Base-by-base conservation (phyloP, 2,888 invertebrate genomes). In the Tupiocoris notatus region DNA sequence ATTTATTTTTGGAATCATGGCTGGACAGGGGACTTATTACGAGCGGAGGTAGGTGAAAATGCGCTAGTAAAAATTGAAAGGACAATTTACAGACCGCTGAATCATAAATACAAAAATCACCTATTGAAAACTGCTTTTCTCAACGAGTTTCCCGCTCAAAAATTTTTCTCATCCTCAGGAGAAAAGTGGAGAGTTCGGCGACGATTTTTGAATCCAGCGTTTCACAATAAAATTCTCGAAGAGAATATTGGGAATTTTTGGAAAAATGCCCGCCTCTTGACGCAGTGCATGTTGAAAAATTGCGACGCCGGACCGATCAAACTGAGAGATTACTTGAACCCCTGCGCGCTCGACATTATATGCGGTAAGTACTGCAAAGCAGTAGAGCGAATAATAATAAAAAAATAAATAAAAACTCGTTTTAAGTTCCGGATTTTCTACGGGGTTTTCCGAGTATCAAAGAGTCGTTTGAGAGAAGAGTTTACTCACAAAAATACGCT, bases 301-400 rank as follows among this genome's bases (percentile, higher is more conserved):
- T 23, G n/a, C 1, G 25, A 24, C 1, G 9, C 23, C 2, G 39
- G 39, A 39, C 70, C 70, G n/a, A 17, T 70, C 18, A 70, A 25
- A 7, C 9, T 70, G 0, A 61, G 24, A 17, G 25, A 70, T 2
- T 61, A 59, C 25, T 7, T 23, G 24, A 17, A 58, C 61, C n/a
- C 58, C 7, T 70, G 59, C 18, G 25, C 70, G 21, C 20, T 70
- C 16, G 61, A 70, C 59, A 61, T 70, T 21, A 70, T 70, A n/a
- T 22, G 70, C 25, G 70, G 70, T 70, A 1, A 70, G 70, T 70
- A n/a, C n/a, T n/a, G n/a, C n/a, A n/a, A n/a, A n/a, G n/a, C n/a
- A n/a, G n/a, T n/a, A n/a, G n/a, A n/a, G n/a, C n/a, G n/a, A n/a
- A n/a, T n/a, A n/a, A n/a, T n/a, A n/a, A n/a, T n/a, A n/a, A n/a